Evolutionary conservation across 2,113 vertebrate species (phyloP).

Genomic region (Lipotes vexillifer): DNA sequence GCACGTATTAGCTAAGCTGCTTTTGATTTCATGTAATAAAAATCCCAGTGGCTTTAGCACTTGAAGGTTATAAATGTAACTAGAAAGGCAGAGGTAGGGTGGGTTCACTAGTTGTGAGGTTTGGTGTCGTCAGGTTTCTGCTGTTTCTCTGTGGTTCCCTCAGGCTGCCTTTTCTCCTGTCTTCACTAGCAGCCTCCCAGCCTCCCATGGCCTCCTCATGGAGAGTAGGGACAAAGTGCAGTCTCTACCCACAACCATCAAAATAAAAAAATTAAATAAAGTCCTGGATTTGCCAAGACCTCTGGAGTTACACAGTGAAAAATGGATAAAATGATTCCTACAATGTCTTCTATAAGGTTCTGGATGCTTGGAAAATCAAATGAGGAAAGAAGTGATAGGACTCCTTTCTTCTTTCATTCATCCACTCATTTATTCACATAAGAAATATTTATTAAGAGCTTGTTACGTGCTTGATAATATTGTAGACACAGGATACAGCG

Average conservation of each 20-base stretch:
- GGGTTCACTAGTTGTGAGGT: background rate
- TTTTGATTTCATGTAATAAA: background rate
- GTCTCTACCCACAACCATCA: background rate
- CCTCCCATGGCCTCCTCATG: background rate
- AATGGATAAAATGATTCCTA: background rate
- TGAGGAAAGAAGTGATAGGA: background rate
- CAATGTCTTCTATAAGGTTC: background rate
- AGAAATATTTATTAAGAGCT: background rate
- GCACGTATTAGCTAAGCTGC: background rate
- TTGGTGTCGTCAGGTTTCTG: background rate
- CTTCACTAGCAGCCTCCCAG: background rate
- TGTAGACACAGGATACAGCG: background rate
- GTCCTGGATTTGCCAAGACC: background rate
- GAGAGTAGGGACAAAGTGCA: background rate
- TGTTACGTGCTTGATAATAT: background rate
- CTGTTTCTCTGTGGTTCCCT: background rate
- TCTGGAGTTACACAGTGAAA: background rate
- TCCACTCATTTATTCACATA: background rate
- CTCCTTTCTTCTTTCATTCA: background rate
- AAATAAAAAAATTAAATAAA: background rate
- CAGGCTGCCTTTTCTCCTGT: background rate
- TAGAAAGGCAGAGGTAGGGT: background rate
- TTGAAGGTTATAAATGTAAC: background rate
- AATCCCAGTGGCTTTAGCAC: background rate
- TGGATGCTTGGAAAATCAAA: background rate